Evolutionary conservation across 2,888 invertebrate genomes (phyloP).

Genomic region (Apoda limacodes): DNA sequence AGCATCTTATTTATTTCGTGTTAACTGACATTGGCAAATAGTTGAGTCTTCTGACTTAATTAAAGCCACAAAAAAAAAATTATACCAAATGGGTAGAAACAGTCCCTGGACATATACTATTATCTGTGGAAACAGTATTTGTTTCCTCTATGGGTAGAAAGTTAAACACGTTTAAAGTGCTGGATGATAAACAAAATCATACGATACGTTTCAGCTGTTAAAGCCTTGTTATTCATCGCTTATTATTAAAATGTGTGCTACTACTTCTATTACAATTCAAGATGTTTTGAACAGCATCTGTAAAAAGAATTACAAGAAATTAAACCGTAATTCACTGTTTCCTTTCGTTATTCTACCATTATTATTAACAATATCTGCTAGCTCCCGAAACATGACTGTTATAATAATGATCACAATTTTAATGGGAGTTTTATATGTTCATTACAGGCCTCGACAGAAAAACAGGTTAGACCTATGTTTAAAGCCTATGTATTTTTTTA

Average conservation of each 20-base stretch:
- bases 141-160: too few relatives aligned
- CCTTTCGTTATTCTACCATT: constrained; percentile 54
- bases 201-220: constrained; percentile 1
- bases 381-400: constrained; percentile 43
- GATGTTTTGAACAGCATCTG: constrained; percentile 37
- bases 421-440: constrained; percentile 53
- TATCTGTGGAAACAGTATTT: too few relatives aligned
- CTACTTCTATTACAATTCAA: constrained; percentile 29
- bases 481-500: background rate
- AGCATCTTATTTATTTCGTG: too few relatives aligned
- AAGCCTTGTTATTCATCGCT: background rate
- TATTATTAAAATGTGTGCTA: constrained; percentile 2
- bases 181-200: constrained; percentile 1
- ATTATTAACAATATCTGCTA: constrained; percentile 40
- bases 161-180: too few relatives aligned
- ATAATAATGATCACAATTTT: constrained; percentile 48
- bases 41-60: too few relatives aligned
- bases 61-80: too few relatives aligned
- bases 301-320: constrained; percentile 38
- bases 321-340: too few relatives aligned
- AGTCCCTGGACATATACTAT: too few relatives aligned
- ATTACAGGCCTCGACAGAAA: constrained; percentile 53
- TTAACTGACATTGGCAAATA: too few relatives aligned
- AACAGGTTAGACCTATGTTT: constrained; percentile 37
- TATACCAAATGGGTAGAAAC: too few relatives aligned